These are phyloP conservation scores for Aurelia sp. DNA, from an alignment of 30 jellyfish, hydroid and myxozoan species.

Conservation along the genomic window DNA sequence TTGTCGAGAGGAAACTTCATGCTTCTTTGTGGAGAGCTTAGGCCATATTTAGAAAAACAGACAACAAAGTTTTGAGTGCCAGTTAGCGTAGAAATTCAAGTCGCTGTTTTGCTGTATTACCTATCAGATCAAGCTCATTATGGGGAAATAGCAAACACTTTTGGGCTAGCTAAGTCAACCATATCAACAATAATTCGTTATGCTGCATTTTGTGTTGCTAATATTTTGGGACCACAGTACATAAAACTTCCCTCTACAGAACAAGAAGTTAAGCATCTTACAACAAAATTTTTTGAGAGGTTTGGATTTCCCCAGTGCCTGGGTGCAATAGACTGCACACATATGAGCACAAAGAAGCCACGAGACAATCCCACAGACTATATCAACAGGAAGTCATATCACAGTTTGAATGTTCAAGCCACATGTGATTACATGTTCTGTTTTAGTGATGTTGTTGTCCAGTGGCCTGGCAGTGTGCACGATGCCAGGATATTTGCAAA, in stretches of 20 bases:
- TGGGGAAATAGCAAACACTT: slow-evolving; percentile 11
- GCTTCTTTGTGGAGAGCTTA: slow-evolving; percentile 3
- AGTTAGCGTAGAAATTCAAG: slow-evolving; percentile 11
- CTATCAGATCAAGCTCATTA: slow-evolving; percentile 11
- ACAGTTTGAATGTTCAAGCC: slow-evolving; percentile 48
- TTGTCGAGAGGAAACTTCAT: slow-evolving; percentile 9
- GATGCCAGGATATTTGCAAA: slow-evolving; percentile 38
- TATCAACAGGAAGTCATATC: slow-evolving; percentile 24
- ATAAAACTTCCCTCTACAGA: slow-evolving; percentile 36
- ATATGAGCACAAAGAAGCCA: slow-evolving; percentile 12
- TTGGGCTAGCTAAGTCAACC: slow-evolving; percentile 38
- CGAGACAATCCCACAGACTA: slow-evolving; percentile 5
- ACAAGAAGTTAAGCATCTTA: slow-evolving; percentile 1
- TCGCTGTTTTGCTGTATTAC: slow-evolving; percentile 22
- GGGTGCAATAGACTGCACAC: slow-evolving; percentile 34
- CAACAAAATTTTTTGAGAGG: slow-evolving; percentile 18
- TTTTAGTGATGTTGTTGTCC: slow-evolving; percentile 32
- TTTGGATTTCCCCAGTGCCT: slow-evolving; percentile 41
- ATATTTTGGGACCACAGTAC: slow-evolving; percentile 28
- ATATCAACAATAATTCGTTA: slow-evolving; percentile 27
- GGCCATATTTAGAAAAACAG: slow-evolving; percentile 5
- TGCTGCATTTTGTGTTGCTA: slow-evolving; percentile 19
- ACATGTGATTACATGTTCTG: not conserved
- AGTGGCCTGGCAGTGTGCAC: slow-evolving; percentile 52
- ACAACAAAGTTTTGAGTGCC: slow-evolving; percentile 8